These are phyloP conservation scores for Chrysina gloriosa DNA, from an alignment of 2,888 invertebrate species.

Conservation along the genomic window DNA sequence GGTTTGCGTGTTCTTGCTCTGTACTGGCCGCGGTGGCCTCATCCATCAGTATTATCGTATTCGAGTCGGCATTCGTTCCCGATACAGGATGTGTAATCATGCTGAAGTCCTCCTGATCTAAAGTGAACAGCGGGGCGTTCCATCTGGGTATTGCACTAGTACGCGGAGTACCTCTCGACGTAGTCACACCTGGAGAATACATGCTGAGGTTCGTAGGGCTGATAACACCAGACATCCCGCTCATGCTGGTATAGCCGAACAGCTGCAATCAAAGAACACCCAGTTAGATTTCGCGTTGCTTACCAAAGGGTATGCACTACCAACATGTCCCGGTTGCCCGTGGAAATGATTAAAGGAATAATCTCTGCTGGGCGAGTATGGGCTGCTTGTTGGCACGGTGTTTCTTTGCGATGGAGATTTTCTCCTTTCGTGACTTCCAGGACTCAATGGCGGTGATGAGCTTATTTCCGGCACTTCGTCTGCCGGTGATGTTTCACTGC, in stretches of 20 bases:
- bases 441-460: constrained; percentile 64
- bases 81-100: constrained; percentile 84
- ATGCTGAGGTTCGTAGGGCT: constrained; percentile 89
- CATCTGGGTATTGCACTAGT: constrained; percentile 74
- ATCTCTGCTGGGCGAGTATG: constrained; percentile 58
- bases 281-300: constrained; percentile 50
- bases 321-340: constrained; percentile 86
- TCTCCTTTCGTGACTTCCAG: constrained; percentile 61
- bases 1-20: constrained; percentile 47
- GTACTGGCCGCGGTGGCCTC: constrained; percentile 67
- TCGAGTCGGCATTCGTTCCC: constrained; percentile 70
- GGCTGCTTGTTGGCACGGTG: constrained; percentile 58
- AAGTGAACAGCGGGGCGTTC: constrained; percentile 88
- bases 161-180: constrained; percentile 78
- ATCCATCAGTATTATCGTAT: constrained; percentile 82
- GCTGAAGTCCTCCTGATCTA: constrained; percentile 92
- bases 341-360: constrained; percentile 87
- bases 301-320: constrained; percentile 63
- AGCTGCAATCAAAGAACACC: constrained; percentile 71
- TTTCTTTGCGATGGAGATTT: constrained; percentile 62
- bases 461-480: constrained; percentile 60
- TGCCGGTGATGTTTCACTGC: constrained; percentile 62
- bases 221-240: constrained; percentile 89
- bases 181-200: constrained; percentile 80
- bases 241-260: constrained; percentile 90